Conservation (phyloP, 2,113 vertebrate species). For the Aegotheles bennettii region DNA sequence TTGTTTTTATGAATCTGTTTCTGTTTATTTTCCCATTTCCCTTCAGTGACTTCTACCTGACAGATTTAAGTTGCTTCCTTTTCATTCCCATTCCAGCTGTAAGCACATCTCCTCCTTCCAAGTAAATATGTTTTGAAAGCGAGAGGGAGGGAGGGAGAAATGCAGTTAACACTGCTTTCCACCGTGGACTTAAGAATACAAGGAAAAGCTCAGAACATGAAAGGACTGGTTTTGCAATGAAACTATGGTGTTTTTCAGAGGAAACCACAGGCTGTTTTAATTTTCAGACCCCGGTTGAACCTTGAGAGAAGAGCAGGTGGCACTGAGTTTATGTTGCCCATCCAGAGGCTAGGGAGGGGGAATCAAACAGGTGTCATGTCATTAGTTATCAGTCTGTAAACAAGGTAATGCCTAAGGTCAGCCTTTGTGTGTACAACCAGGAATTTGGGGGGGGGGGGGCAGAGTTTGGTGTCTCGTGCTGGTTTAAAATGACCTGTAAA, state of each 20-base stretch:
- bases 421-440: neutral
- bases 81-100: neutral
- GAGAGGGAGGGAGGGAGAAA: neutral
- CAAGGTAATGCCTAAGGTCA: constrained; percentile 42
- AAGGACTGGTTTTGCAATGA: neutral
- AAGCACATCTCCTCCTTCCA: constrained; percentile 26
- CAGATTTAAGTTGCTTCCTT: neutral
- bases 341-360: constrained; percentile 28
- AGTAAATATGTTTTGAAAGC: constrained; percentile 8
- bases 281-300: neutral
- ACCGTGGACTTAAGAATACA: neutral
- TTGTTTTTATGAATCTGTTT: neutral
- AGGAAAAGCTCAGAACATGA: neutral
- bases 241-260: constrained; percentile 11
- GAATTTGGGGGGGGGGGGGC: neutral
- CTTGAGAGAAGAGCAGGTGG: neutral
- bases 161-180: neutral
- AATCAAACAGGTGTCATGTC: constrained; percentile 57
- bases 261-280: neutral
- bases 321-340: constrained; percentile 21
- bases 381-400: constrained; percentile 43
- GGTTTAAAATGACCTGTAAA: neutral
- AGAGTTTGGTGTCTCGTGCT: neutral
- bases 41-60: neutral
- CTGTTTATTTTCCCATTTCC: constrained; percentile 5